These are phyloP conservation scores for Papilio gigon DNA, from an alignment of 2,888 invertebrate genomes.

Conservation along the genomic window DNA sequence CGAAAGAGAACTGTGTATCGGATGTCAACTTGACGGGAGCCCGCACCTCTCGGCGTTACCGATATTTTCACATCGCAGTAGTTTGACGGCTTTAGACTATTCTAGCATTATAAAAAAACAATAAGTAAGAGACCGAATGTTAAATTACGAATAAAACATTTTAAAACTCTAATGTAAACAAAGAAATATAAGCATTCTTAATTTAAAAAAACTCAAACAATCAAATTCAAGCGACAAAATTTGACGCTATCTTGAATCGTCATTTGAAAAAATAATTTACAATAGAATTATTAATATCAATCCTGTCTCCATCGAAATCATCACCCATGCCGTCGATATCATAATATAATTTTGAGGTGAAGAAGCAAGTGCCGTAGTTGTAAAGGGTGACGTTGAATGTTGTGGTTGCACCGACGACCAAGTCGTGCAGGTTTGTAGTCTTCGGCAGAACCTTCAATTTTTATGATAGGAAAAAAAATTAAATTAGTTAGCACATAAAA, in stretches of 20 bases:
- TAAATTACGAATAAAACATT: not conserved
- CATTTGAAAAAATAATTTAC: slow-evolving; percentile 54
- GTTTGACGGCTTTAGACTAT: slow-evolving; percentile 69
- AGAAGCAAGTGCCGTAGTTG: slow-evolving; percentile 69
- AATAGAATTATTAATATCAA: slow-evolving; percentile 65
- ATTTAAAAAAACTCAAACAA: not conserved
- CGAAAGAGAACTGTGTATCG: slow-evolving; percentile 70
- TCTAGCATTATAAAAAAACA: slow-evolving; percentile 53
- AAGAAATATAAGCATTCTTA: no score
- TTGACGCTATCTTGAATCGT: not conserved
- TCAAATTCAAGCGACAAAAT: not conserved
- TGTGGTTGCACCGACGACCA: slow-evolving; percentile 63
- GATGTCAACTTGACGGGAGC: slow-evolving; percentile 65
- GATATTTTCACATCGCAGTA: slow-evolving; percentile 63
- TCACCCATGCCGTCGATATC: slow-evolving; percentile 68
- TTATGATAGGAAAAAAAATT: not conserved
- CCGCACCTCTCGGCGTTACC: slow-evolving; percentile 68
- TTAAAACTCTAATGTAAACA: no score
- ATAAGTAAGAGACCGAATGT: not conserved
- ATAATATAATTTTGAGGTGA: slow-evolving; percentile 68
- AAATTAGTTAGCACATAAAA: not conserved
- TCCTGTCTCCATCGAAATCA: slow-evolving; percentile 62
- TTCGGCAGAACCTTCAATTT: slow-evolving; percentile 67
- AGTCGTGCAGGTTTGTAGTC: slow-evolving; percentile 66
- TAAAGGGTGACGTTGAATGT: slow-evolving; percentile 62